Evolutionary conservation across 2,888 invertebrate genomes (phyloP), one percentile per base, ranked within the genome.

Genomic region (Apamea anceps): DNA sequence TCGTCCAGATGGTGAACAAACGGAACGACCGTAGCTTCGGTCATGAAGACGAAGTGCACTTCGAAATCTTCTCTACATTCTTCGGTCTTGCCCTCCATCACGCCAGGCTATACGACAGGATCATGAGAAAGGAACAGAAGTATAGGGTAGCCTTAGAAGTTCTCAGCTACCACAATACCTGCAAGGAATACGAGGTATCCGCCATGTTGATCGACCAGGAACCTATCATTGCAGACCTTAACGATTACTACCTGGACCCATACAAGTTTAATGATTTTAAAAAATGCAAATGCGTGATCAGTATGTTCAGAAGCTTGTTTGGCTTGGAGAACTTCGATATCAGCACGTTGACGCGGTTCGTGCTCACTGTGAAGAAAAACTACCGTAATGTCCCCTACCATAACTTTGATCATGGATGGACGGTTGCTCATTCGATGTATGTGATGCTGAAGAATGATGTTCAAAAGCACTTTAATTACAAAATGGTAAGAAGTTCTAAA

Each of bases 341-440:
- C 45, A 97, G 97, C 85, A 97, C 98, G 72, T 93, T 99, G 75
- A 97, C 98, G 51, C 97, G 98, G 77, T 99, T 99, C 91, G 98
- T 98, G 3, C 93, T 99, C 87, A 99, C 99, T 0, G 98, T 99
- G 6, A 97, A 98, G 91, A 99, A 98, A 94, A 99, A 99, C 95
- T 99, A 99, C 92, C 97, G 99, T 15, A 96, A 98, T 51, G 98
- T 99, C 0, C 98, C 98, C 0, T 99, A 99, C 92, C 99, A 99
- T 93, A 99, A 99, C 93, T 99, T 99, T 98, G 98, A 98, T 45
- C 99, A 99, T 91, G 99, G 98, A 0, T 99, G 99, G 97, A 98
- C 98, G 0, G 99, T 99, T 0, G 98, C 99, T 4, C 98, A 99
- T 90, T 97, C 98, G 32, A 98, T 98, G 98, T 98, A 98, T 91